Conservation (phyloP, 1,140 invertebrate species). For the Sitobion miscanthi region DNA sequence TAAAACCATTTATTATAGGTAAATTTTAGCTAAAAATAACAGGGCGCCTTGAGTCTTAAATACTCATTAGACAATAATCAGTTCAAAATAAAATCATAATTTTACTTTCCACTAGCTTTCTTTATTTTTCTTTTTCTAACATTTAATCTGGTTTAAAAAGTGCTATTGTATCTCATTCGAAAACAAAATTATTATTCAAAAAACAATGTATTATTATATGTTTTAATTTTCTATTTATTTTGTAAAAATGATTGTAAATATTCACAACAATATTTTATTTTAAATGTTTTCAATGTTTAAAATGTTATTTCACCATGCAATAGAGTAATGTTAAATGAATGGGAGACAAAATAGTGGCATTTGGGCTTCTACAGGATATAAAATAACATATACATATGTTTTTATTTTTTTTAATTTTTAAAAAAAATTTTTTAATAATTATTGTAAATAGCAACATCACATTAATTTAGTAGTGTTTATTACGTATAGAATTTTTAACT, state of each 20-base stretch:
- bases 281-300: background rate
- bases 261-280: conserved; percentile 25
- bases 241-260: conserved; percentile 48
- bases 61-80: conserved; percentile 10
- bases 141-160: conserved; percentile 9
- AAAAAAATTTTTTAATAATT: background rate
- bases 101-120: background rate
- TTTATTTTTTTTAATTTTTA: background rate
- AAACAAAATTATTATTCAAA: conserved; percentile 5
- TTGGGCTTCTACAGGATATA: conserved; percentile 45
- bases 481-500: conserved; percentile 53
- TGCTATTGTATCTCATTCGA: background rate
- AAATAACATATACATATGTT: conserved; percentile 25
- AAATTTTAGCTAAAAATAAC: conserved; percentile 5
- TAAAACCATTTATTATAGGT: conserved; percentile 12
- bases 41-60: conserved; percentile 50
- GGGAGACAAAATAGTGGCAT: conserved; percentile 41
- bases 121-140: background rate
- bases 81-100: background rate
- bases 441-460: conserved; percentile 57
- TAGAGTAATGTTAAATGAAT: conserved; percentile 30
- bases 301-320: background rate
- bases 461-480: conserved; percentile 54
- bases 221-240: conserved; percentile 37
- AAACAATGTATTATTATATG: conserved; percentile 1